Percentiles rank a stretch among this genome's conserved stretches.
phyloP scores from a whole-genome alignment of 30 jellyfish, hydroid and myxozoan species.

The Cassiopea xamachana region DNA sequence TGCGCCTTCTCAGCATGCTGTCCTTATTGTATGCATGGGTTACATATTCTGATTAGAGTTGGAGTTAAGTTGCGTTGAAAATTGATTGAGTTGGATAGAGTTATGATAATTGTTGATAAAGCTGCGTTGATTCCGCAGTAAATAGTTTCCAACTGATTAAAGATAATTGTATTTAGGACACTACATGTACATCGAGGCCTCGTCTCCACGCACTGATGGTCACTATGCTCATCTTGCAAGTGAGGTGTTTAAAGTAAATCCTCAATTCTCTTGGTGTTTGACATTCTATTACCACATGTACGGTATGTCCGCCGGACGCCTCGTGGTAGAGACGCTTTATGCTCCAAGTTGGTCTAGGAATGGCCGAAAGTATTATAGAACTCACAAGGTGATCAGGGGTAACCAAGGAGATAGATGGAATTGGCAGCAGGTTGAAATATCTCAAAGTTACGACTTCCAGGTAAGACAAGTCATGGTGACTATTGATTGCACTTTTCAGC shows the following conservation, averaged over 20 bases:
- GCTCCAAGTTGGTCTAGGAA: constrained; percentile 65
- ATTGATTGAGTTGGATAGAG: too few species aligned
- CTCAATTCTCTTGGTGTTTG: constrained; percentile 95
- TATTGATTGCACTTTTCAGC: too few species aligned
- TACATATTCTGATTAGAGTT: too few species aligned
- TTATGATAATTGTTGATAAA: too few species aligned
- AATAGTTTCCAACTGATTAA: too few species aligned
- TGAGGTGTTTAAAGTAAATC: constrained; percentile 90
- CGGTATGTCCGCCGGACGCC: constrained; percentile 80
- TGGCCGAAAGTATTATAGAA: constrained; percentile 71
- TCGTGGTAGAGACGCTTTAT: constrained; percentile 80
- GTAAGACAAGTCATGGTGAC: constrained; percentile 4
- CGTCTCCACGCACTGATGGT: constrained; percentile 86
- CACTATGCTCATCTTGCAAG: constrained; percentile 85
- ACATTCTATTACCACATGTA: constrained; percentile 94
- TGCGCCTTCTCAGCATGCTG: too few species aligned
- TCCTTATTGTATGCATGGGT: too few species aligned
- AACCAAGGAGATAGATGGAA: constrained; percentile 85
- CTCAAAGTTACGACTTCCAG: constrained; percentile 92
- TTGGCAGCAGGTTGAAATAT: constrained; percentile 80
- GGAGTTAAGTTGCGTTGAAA: too few species aligned
- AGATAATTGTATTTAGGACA: constrained; percentile 53
- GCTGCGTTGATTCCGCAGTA: too few species aligned
- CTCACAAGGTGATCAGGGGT: constrained; percentile 67
- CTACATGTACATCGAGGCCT: constrained; percentile 93